phyloP scores from a whole-genome alignment of 1,140 invertebrate genomes.

The Sitophilus oryzae region DNA sequence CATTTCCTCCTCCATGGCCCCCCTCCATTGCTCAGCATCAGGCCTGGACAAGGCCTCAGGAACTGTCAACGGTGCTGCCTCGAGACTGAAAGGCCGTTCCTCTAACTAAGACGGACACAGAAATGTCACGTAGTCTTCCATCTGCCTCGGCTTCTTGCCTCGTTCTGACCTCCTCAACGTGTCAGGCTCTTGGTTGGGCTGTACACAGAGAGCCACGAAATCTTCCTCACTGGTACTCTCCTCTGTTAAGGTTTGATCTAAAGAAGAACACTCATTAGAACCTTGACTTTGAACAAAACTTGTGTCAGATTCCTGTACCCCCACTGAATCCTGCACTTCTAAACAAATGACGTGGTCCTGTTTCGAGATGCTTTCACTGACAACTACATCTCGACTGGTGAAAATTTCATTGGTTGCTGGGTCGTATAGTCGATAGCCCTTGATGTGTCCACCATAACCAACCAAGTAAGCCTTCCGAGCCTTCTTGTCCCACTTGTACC shows the following conservation, averaged over 20 bases:
- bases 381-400: slow-evolving; percentile 34
- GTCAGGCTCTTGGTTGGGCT: no score
- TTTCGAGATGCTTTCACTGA: slow-evolving; percentile 25
- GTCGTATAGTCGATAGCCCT: slow-evolving; percentile 30
- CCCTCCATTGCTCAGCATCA: slow-evolving; percentile 33
- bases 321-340: neutral
- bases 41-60: slow-evolving; percentile 30
- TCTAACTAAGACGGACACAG: slow-evolving; percentile 3
- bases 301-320: no score
- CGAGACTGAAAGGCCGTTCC: neutral
- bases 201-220: no score
- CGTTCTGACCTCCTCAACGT: slow-evolving; percentile 14
- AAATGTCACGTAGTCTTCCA: slow-evolving; percentile 24
- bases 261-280: no score
- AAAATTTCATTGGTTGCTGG: slow-evolving; percentile 27
- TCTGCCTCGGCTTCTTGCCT: slow-evolving; percentile 16
- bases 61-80: slow-evolving; percentile 13
- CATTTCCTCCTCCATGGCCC: slow-evolving; percentile 33
- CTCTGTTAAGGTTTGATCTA: no score
- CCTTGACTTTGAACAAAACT: no score
- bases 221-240: no score
- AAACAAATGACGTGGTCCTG: neutral
- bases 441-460: slow-evolving; percentile 20
- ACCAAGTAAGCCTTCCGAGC: slow-evolving; percentile 28
- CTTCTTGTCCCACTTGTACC: slow-evolving; percentile 37